phyloP scores from a whole-genome alignment of 37 sponge, comb jelly and placozoan species.

The Oscarella lobularis region DNA sequence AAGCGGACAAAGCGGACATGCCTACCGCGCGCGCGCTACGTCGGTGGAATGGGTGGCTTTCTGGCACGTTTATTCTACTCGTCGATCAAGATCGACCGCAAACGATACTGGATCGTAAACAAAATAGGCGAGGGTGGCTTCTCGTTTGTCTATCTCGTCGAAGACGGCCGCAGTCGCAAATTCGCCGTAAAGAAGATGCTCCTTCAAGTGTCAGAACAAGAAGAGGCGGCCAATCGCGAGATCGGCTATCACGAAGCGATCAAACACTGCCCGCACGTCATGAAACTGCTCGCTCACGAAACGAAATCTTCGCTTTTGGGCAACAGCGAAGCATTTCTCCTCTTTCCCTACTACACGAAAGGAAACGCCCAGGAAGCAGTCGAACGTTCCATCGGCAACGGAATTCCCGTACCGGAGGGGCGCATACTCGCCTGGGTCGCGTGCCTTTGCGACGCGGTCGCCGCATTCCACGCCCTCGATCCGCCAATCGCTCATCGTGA shows the following conservation, averaged over 20 bases:
- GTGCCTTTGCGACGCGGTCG: conserved; percentile 42
- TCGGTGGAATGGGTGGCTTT: not conserved
- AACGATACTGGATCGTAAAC: conserved; percentile 35
- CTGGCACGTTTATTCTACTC: not conserved
- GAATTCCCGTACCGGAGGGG: conserved; percentile 30
- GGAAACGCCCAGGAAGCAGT: conserved; percentile 71
- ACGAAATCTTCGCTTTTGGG: conserved; percentile 1
- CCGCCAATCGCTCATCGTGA: conserved; percentile 73
- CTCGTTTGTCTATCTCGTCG: conserved; percentile 67
- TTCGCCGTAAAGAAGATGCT: conserved; percentile 66
- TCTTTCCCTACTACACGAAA: conserved; percentile 69
- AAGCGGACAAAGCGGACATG: too few relatives aligned
- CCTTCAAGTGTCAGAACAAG: conserved; percentile 63
- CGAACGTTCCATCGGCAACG: conserved; percentile 6
- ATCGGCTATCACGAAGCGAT: conserved; percentile 29
- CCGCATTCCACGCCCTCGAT: conserved; percentile 44
- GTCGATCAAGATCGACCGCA: not conserved
- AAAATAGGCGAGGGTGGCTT: conserved; percentile 79
- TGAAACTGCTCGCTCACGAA: conserved; percentile 34
- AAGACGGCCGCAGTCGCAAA: conserved; percentile 13
- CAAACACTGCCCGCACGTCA: conserved; percentile 24
- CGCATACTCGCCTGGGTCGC: conserved; percentile 36
- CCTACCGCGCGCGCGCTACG: too few relatives aligned
- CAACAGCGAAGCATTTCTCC: conserved; percentile 30
- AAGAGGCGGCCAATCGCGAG: conserved; percentile 43